A percentile compares a stretch with the other conserved stretches of the same genome.
These are phyloP conservation scores for Reticulitermes speratus DNA, from an alignment of 1,140 invertebrate genomes.

Conservation along the genomic window DNA sequence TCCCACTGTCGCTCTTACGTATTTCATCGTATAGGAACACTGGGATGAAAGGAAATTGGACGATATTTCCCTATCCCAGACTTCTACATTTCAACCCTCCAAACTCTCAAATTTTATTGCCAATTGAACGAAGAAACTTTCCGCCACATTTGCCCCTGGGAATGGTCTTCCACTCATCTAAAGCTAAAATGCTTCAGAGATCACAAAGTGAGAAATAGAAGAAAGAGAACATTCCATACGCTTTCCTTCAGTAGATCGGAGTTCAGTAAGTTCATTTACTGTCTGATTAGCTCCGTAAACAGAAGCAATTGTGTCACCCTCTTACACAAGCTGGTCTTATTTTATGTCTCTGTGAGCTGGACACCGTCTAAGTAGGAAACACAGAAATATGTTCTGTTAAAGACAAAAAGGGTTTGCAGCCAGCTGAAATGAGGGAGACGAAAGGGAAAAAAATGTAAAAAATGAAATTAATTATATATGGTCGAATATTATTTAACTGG, in stretches of 20 bases:
- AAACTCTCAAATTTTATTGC: conserved; percentile 52
- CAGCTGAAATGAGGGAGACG: no score
- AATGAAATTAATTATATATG: no score
- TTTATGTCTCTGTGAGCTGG: no score
- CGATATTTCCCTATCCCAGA: conserved; percentile 45
- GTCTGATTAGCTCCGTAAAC: not conserved
- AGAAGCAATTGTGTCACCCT: no score
- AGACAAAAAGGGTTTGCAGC: no score
- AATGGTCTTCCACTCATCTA: conserved; percentile 20
- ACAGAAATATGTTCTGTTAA: no score
- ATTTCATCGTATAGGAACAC: not conserved
- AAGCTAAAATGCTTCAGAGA: not conserved
- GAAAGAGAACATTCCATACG: not conserved
- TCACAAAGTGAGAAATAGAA: not conserved
- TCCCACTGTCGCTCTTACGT: not conserved
- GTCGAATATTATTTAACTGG: no score
- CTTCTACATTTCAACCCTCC: conserved; percentile 30
- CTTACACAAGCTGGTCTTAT: no score
- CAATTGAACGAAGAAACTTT: conserved; percentile 51
- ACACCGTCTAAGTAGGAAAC: no score
- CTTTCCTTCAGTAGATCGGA: not conserved
- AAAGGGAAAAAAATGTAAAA: no score
- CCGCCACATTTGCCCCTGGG: conserved; percentile 44
- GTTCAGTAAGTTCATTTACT: not conserved
- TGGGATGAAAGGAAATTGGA: conserved; percentile 48